These are phyloP conservation scores for Hemitrygon akajei DNA, from an alignment of 2,797 vertebrate species.

Conservation along the genomic window DNA sequence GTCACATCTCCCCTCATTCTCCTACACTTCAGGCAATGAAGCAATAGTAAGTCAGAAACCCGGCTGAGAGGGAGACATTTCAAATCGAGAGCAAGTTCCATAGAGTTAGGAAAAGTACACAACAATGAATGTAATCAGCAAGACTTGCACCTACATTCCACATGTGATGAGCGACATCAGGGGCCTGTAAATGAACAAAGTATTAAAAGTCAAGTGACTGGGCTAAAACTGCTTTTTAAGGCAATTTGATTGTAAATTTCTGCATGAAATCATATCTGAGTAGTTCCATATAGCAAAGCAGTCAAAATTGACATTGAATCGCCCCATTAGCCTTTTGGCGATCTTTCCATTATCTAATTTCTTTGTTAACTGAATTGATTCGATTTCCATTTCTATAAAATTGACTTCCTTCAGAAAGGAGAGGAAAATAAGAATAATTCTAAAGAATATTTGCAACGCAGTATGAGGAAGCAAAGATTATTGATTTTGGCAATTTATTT, in stretches of 20 bases:
- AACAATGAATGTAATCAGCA: too few relatives aligned
- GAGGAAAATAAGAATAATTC: background rate
- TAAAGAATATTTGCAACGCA: background rate
- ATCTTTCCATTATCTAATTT: constrained; percentile 6
- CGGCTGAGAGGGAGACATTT: too few relatives aligned
- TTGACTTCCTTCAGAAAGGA: background rate
- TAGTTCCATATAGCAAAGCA: background rate
- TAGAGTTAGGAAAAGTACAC: too few relatives aligned
- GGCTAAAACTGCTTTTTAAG: background rate
- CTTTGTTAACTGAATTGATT: background rate
- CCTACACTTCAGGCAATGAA: too few relatives aligned
- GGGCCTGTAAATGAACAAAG: background rate
- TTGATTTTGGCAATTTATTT: background rate
- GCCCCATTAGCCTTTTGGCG: background rate
- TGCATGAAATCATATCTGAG: background rate
- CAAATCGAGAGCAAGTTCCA: too few relatives aligned
- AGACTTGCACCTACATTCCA: background rate
- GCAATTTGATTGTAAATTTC: background rate
- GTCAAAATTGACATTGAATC: background rate
- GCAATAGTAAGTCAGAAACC: too few relatives aligned
- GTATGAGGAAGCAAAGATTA: background rate
- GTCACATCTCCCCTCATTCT: too few relatives aligned
- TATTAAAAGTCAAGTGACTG: background rate
- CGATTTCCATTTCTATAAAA: background rate
- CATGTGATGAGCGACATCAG: background rate